phyloP scores from a whole-genome alignment of 2,113 vertebrate species.

The Nycticebus coucang region DNA sequence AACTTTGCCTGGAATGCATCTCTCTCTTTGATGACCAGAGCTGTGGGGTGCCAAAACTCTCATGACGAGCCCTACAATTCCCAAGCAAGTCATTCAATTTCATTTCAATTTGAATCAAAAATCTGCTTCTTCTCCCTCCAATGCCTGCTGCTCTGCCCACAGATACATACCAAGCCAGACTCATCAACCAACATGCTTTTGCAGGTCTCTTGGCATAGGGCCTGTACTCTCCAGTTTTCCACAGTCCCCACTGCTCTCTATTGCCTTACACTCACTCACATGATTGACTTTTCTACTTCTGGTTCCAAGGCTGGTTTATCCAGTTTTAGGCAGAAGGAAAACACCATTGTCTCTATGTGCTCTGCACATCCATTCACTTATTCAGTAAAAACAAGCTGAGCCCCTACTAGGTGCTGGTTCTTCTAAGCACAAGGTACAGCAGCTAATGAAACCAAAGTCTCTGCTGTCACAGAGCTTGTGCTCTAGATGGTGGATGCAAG shows the following conservation, averaged over 20 bases:
- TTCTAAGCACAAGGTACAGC: neutral
- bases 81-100: neutral
- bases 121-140: neutral
- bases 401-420: neutral
- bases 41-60: neutral
- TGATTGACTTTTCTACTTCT: neutral
- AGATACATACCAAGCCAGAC: neutral
- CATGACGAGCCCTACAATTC: neutral
- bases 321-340: neutral
- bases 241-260: neutral
- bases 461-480: neutral
- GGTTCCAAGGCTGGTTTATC: neutral
- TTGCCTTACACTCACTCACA: neutral
- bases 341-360: neutral
- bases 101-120: neutral
- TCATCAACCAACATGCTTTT: neutral
- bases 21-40: neutral
- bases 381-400: neutral
- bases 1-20: neutral
- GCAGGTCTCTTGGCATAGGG: neutral
- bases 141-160: too few relatives aligned
- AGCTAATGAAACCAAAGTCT: neutral
- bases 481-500: neutral
- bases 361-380: neutral
- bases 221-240: neutral